Base-by-base conservation (phyloP, 2,888 invertebrate species). In the Agriopis marginaria region DNA sequence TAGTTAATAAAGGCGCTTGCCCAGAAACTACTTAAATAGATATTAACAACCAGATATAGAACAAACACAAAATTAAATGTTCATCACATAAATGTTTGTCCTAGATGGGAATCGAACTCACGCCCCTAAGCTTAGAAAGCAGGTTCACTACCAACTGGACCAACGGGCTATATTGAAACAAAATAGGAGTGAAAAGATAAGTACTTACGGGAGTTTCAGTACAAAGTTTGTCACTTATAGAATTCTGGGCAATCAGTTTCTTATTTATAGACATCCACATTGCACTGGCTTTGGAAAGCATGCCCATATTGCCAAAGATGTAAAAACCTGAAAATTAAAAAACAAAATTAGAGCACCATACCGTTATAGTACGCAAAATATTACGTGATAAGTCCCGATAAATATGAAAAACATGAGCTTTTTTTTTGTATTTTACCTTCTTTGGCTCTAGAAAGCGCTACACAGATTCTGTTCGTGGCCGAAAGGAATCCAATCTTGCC, bases 381-480 rank as follows among this genome's bases (percentile, higher is more conserved):
- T n/a, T 23, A 23, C 17, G 17, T 23, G 17, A 23, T 23, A 23
- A 23, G 17, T 23, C 17, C 17, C 17, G 17, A 23, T 23, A 23
- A 23, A 23, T 2, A 2, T 23, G 0, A 1, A 23, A 23, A 23
- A 23, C 17, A 23, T 23, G 32, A 32, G 32, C 1, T 11, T 14
- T 23, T 11, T 51, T 23, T 12, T 32, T 0, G 8, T 11, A 51
- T 39, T 39, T 32, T 77, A 94, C 94, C 94, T 88, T 94, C 91
- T 76, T 89, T 92, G 68, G 94, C 98, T 77, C 98, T 92, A 0
- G 97, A 97, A 58, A 98, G 87, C 0, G 97, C 97, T 0, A 97
- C 97, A 82, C 97, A 97, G 53, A 97, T 95, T 53, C 97, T 95
- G 85, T 97, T 97, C 49, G 95, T 94, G 39, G 95, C 95, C 6